Evolutionary conservation across 2,113 vertebrate species (phyloP).

Genomic region (Mesoclemmys tuberculata): DNA sequence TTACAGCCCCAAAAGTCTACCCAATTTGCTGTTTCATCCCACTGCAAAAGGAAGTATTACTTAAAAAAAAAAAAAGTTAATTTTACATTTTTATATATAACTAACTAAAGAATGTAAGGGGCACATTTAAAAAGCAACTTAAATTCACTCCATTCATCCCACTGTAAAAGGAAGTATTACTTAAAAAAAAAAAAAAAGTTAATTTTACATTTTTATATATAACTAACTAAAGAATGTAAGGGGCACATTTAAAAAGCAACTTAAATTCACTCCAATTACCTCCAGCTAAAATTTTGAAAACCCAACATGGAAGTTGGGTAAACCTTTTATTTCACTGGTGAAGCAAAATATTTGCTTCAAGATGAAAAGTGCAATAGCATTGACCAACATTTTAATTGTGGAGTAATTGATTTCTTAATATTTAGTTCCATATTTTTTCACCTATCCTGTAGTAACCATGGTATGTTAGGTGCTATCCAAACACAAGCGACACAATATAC

Average conservation of each 20-base stretch:
- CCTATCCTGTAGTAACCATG: not conserved
- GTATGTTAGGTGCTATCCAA: not conserved
- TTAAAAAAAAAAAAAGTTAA: rapidly evolving
- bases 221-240: not conserved
- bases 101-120: not conserved
- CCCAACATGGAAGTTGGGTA: not conserved
- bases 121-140: not conserved
- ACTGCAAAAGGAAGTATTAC: not conserved
- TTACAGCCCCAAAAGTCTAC: not conserved
- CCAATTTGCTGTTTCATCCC: not conserved
- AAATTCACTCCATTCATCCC: not conserved
- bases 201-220: not conserved
- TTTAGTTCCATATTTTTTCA: not conserved
- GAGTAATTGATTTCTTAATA: not conserved
- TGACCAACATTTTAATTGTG: not conserved
- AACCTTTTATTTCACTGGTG: not conserved
- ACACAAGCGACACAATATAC: not conserved
- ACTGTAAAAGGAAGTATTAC: not conserved
- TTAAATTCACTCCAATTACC: not conserved
- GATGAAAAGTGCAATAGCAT: not conserved
- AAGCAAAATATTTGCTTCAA: not conserved
- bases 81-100: not conserved
- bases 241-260: not conserved
- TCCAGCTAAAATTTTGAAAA: not conserved
- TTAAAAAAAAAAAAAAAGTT: rapidly evolving